Evolutionary conservation across 2,888 invertebrate species (phyloP), one percentile per base, ranked within the genome.

Genomic region (Ophioninae sp.): DNA sequence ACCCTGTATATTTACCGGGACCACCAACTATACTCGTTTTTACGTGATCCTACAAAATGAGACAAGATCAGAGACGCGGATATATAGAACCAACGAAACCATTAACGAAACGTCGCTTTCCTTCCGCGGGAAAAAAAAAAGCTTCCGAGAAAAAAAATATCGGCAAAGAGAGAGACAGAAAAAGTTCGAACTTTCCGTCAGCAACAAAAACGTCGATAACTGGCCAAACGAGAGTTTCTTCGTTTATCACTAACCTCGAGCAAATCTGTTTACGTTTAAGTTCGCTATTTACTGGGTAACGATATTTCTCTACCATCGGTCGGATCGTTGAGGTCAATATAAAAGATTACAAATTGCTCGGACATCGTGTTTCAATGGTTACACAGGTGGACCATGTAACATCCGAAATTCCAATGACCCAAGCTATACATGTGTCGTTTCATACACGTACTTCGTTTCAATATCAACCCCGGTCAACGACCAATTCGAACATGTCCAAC

Each of bases 41-140:
- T 81, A 85, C 85, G 86, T 84, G 86, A 85, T 78, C 67, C 83
- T 59, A 81, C 78, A 79, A 85, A 85, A 82, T 81, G 73, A 72
- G 83, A 56, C 67, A 72, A 79, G 61, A 71, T 72, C 71, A 13
- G 41, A 59, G 56, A 56, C 41, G 78, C 69, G 20, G 20, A 79
- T 30, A 79, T 13, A 51, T 67, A 83, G 65, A 30, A 81, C 61
- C 69, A 76, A 56, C 83, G 56, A 81, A 83, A 68, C 73, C 78
- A 80, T 85, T 83, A 85, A 72, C 72, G 76, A 64, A 79, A 83
- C 77, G 68, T 73, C 79, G 73, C 30, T 64, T 81, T 17, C 77
- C 83, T 73, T 72, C 75, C 37, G 71, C 17, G 75, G 30, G 10
- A 73, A 73, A 37, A 67, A 79, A 73, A 73, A 37, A 67, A 79